phyloP scores from a whole-genome alignment of 2,888 invertebrate species.

The Ophion slaviceki region DNA sequence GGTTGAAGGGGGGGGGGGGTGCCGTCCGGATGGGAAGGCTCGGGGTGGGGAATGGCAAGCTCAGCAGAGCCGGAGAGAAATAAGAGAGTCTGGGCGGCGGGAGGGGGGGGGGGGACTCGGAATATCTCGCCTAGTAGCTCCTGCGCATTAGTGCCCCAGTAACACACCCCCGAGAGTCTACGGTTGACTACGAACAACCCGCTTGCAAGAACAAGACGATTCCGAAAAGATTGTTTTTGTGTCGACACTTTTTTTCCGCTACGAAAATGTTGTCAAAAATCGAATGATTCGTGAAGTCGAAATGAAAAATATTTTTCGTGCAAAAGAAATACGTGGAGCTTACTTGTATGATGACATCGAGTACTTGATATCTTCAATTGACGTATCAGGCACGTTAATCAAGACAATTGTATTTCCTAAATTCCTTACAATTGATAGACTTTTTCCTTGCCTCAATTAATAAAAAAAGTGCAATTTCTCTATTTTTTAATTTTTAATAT shows the following conservation, averaged over 20 bases:
- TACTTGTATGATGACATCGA: too few species aligned
- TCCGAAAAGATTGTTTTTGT: conserved; percentile 11
- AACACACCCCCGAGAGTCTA: conserved; percentile 78
- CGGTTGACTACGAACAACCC: conserved; percentile 70
- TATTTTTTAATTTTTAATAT: background rate
- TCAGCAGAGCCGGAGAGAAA: conserved; percentile 25
- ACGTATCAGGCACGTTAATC: too few species aligned
- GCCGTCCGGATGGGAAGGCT: conserved; percentile 25
- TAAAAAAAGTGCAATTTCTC: background rate
- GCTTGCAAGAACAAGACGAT: conserved; percentile 62
- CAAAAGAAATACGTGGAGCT: too few species aligned
- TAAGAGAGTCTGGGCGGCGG: conserved; percentile 31
- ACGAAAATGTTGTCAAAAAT: background rate
- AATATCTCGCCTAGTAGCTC: conserved; percentile 77
- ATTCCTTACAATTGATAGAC: too few species aligned
- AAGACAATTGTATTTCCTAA: too few species aligned
- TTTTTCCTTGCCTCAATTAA: too few species aligned
- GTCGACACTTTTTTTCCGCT: background rate
- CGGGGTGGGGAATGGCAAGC: conserved; percentile 56
- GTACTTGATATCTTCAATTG: too few species aligned
- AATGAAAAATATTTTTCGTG: too few species aligned
- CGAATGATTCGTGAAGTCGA: too few species aligned
- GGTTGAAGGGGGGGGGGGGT: conserved; percentile 24
- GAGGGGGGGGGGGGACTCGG: conserved; percentile 65
- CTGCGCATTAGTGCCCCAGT: conserved; percentile 82